Evolutionary conservation across 2,113 vertebrate genomes (phyloP).

Genomic region (Plecotus auritus): DNA sequence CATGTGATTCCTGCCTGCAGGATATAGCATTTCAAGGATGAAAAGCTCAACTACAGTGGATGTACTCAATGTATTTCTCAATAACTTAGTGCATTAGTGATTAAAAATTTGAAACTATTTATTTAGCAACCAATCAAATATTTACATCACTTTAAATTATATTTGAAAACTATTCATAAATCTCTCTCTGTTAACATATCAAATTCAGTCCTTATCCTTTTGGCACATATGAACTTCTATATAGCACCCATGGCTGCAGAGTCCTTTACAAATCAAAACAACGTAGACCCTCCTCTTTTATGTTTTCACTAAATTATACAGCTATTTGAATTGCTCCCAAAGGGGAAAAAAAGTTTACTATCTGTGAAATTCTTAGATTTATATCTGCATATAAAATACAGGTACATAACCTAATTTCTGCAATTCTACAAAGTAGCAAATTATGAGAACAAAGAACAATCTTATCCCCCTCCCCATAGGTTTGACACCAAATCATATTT

Average conservation of each 20-base stretch:
- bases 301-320: not conserved
- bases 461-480: not conserved
- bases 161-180: not conserved
- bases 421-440: not conserved
- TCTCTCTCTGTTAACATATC: not conserved
- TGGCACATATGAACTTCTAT: not conserved
- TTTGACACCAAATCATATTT: not conserved
- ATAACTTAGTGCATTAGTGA: not conserved
- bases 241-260: not conserved
- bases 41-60: not conserved
- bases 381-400: not conserved
- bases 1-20: not conserved
- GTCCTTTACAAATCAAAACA: not conserved
- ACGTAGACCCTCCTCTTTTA: not conserved
- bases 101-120: conserved; percentile 2
- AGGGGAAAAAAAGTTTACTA: not conserved
- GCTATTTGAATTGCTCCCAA: not conserved
- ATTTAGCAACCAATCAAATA: not conserved
- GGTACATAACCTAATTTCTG: not conserved
- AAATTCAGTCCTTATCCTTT: not conserved
- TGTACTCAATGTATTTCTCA: not conserved
- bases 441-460: not conserved
- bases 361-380: not conserved
- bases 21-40: not conserved
- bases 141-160: conserved; percentile 8